These are phyloP conservation scores for Sula dactylatra DNA, from an alignment of 2,113 vertebrate genomes.

Conservation along the genomic window DNA sequence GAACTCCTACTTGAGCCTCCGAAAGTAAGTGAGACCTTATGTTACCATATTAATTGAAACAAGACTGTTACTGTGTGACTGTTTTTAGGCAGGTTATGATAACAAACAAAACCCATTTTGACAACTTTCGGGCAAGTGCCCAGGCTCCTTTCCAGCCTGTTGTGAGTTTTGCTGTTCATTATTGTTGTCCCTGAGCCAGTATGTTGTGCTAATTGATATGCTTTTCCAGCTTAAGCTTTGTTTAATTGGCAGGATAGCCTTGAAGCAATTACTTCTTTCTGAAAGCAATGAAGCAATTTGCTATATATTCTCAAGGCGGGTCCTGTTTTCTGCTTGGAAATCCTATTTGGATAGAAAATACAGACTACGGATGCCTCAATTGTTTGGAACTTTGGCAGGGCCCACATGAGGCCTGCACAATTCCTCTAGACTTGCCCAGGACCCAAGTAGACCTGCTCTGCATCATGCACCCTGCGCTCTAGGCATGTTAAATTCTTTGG, in stretches of 20 bases:
- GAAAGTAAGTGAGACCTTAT: conserved; percentile 79
- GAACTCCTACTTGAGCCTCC: conserved; percentile 94
- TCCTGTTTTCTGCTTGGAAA: background rate
- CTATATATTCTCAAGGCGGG: background rate
- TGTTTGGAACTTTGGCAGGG: background rate
- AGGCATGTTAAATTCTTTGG: background rate
- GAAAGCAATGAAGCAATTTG: background rate
- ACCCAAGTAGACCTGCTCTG: background rate
- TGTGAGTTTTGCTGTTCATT: background rate
- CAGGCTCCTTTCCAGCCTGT: background rate
- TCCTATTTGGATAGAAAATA: background rate
- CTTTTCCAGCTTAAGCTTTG: background rate
- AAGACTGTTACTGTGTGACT: background rate
- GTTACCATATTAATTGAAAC: background rate
- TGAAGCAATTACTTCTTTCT: background rate
- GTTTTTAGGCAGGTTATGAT: background rate
- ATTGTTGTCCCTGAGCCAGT: background rate
- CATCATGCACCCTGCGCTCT: background rate
- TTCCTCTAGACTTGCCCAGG: background rate
- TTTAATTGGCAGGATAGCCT: background rate
- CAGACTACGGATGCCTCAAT: accelerated
- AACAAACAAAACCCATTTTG: background rate
- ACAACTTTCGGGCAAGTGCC: background rate
- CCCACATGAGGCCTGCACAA: accelerated
- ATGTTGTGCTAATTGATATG: background rate